Evolutionary conservation across 2,797 vertebrate species (phyloP), one percentile per base, ranked within the genome.

Genomic region (Pantherophis vulpinus): DNA sequence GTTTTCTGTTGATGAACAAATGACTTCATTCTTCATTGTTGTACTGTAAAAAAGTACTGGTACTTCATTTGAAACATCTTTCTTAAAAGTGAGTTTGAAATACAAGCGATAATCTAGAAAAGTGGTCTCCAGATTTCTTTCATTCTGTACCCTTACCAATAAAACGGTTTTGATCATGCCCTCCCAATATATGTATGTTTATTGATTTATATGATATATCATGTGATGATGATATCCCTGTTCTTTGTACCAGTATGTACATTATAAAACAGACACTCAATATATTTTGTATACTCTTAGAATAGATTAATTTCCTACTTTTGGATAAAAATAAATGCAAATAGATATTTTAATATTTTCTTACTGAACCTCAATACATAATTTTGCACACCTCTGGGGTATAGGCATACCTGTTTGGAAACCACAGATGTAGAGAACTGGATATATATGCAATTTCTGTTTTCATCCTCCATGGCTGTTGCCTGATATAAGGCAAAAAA

Each of bases 61-160:
- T 92, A 4, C 61, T 90, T 70, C 95, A 56, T 88, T 5, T 93
- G 86, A 91, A 51, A 55, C 37, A 51, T 90, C 25, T 95, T 74
- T 92, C 7, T 93, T 89, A 92, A 47, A 54, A 92, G 63, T 83
- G 29, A 51, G 20, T 91, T 51, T 70, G 20, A 25, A 47, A 37
- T 51, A 60, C 25, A 61, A 27, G 13, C 2, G 23, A 37, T 87
- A 66, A 25, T 23, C 16, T 70, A 70, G 5, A 88, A 61, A 51
- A 51, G 42, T 12, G 37, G 20, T 83, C 74, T 83, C 74, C 74
- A 47, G 11, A 23, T 9, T 5, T 83, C 18, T 79, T 83, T 47
- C 11, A 83, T 47, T 83, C 4, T 47, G 37, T 83, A 83, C 20
- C 37, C 37, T 25, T 83, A 47, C 23, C 74, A 83, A 47, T 83